These are phyloP conservation scores for Drosophila cracens DNA, from an alignment of 2,888 invertebrate genomes.

Conservation along the genomic window DNA sequence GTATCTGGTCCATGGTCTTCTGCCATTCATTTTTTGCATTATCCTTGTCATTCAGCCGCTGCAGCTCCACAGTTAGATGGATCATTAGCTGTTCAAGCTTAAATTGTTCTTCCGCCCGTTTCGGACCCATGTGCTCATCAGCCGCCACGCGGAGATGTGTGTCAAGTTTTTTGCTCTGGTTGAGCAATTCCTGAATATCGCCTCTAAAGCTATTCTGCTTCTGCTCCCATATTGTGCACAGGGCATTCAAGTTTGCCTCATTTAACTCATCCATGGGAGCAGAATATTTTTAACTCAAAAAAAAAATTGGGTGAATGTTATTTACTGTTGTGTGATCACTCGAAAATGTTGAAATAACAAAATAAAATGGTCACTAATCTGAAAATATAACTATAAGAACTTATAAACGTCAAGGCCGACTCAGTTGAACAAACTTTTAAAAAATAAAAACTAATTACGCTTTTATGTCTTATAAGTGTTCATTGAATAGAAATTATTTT, in stretches of 20 bases:
- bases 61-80: conserved; percentile 87
- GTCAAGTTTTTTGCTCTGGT: conserved; percentile 23
- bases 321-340: conserved; percentile 4
- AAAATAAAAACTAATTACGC: neutral
- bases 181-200: conserved; percentile 25
- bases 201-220: conserved; percentile 23
- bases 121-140: neutral
- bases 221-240: conserved; percentile 29
- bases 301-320: neutral
- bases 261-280: conserved; percentile 19
- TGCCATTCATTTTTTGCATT: conserved; percentile 86
- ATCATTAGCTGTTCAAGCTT: conserved; percentile 87
- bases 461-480: neutral
- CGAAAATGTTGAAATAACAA: neutral
- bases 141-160: neutral
- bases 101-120: conserved; percentile 85
- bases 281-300: neutral
- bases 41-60: conserved; percentile 84
- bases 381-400: neutral
- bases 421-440: neutral
- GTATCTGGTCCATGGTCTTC: conserved; percentile 87
- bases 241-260: conserved; percentile 12
- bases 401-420: neutral
- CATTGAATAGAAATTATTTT: neutral
- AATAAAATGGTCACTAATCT: neutral